A percentile compares a stretch with the other conserved stretches of the same genome.
These are phyloP conservation scores for Orthonychiurus folsomi DNA, from an alignment of 2,888 invertebrate species.

Conservation along the genomic window DNA sequence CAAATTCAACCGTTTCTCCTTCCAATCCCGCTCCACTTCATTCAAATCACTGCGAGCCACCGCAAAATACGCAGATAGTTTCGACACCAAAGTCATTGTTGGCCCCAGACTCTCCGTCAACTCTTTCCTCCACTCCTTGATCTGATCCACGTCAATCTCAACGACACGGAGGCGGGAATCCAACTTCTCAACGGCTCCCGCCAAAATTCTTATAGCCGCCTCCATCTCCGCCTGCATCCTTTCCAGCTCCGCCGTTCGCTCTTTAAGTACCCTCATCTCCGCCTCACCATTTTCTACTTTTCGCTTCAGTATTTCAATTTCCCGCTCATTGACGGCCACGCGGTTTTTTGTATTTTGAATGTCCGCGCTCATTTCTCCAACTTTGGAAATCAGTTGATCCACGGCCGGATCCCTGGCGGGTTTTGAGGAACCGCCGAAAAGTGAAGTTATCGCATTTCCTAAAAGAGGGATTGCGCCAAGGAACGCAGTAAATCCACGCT, in stretches of 20 bases:
- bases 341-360: not conserved
- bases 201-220: not conserved
- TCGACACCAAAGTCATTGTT: not conserved
- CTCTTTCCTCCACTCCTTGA: not conserved
- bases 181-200: not conserved
- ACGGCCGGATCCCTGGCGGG: too few relatives aligned
- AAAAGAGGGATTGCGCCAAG: slow-evolving; percentile 3
- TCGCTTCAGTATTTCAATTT: not conserved
- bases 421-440: not conserved
- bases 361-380: not conserved
- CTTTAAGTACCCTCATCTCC: too few relatives aligned
- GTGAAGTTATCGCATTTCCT: not conserved
- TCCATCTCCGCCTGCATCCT: not conserved
- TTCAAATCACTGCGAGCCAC: not conserved
- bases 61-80: not conserved
- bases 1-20: not conserved
- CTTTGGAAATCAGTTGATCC: not conserved
- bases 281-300: not conserved
- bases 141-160: not conserved
- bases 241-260: too few relatives aligned
- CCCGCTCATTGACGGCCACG: not conserved
- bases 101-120: not conserved
- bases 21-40: not conserved
- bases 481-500: too few relatives aligned
- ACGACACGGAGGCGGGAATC: not conserved